Evolutionary conservation across 92 coral and sea anemone species (phyloP).

Genomic region (Actinernus sp.): DNA sequence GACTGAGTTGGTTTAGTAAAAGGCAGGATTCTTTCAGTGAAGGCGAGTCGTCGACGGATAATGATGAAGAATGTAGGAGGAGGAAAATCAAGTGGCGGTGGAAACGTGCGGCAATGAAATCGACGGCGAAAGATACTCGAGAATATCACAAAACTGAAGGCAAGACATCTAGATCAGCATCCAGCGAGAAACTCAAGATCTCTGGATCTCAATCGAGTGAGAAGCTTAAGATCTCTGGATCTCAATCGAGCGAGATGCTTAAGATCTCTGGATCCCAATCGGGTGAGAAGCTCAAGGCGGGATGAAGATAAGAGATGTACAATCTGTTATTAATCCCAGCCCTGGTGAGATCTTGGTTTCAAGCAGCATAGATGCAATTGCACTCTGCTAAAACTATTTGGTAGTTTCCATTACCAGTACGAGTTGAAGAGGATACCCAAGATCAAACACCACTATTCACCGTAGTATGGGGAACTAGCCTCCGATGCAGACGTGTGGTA

Average conservation of each 20-base stretch:
- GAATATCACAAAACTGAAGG: background rate
- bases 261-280: background rate
- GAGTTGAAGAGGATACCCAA: no score
- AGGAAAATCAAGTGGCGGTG: slow-evolving; percentile 79
- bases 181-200: background rate
- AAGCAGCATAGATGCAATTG: no score
- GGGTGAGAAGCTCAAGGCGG: background rate
- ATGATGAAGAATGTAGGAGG: slow-evolving; percentile 71
- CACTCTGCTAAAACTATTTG: no score
- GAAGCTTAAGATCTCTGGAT: background rate
- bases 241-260: background rate
- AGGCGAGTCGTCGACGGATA: slow-evolving; percentile 42
- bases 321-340: no score
- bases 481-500: no score
- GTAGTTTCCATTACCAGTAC: no score
- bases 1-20: slow-evolving; percentile 77
- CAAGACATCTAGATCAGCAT: background rate
- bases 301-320: background rate
- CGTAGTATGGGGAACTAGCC: no score
- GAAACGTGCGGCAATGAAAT: slow-evolving; percentile 76
- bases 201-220: background rate
- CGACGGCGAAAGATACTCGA: slow-evolving; percentile 46
- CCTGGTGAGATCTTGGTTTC: no score
- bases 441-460: no score
- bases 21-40: slow-evolving; percentile 63